Evolutionary conservation across 2,113 vertebrate species (phyloP).

Genomic region (Oryctolagus cuniculus): mOryCun1.1 NC_091437.1:51018001-51018500

Average conservation of each 20-base stretch:
- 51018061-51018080: neutral
- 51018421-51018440: no score
- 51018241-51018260: neutral
- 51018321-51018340: no score
- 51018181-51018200: neutral
- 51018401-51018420: no score
- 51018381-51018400: no score
- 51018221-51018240: neutral
- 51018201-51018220: neutral
- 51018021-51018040: neutral
- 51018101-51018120: neutral
- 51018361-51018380: no score
- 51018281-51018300: no score
- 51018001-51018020: neutral
- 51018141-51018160: fast-evolving
- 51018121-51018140: neutral
- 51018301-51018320: no score
- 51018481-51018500: neutral
- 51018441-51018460: neutral
- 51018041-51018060: neutral
- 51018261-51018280: no score
- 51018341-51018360: no score
- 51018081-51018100: neutral
- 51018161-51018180: neutral
- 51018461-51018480: neutral